Conservation (phyloP, 2,797 vertebrate genomes). For the Sebastes cheni region DNA sequence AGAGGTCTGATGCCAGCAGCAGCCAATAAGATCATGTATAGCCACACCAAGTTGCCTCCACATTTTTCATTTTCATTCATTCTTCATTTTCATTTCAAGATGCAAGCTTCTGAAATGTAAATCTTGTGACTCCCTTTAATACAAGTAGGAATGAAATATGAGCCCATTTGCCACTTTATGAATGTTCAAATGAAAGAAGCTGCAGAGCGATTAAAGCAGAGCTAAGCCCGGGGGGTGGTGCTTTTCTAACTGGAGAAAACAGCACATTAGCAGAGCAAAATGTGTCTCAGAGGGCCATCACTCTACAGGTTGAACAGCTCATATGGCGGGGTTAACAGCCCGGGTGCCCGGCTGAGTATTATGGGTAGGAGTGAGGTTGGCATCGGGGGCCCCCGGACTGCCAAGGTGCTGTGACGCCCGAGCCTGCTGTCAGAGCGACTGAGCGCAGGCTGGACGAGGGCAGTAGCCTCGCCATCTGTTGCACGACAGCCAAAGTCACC, state of each 20-base stretch:
- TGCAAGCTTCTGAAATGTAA: background rate
- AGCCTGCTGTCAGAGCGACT: constrained; percentile 67
- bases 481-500: constrained; percentile 78
- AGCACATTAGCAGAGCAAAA: constrained; percentile 30
- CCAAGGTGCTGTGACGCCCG: constrained; percentile 53
- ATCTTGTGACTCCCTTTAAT: background rate
- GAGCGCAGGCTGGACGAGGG: constrained; percentile 59
- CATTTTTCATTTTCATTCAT: background rate
- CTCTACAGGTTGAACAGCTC: constrained; percentile 34
- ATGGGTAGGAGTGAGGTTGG: constrained; percentile 54
- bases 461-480: constrained; percentile 75
- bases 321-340: constrained; percentile 57
- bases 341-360: constrained; percentile 55
- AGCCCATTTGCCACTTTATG: background rate
- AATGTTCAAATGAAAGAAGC: constrained; percentile 12
- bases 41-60: background rate
- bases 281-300: constrained; percentile 29
- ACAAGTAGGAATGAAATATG: background rate
- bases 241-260: background rate
- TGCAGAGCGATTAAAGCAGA: background rate
- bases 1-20: background rate
- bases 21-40: background rate
- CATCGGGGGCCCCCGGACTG: constrained; percentile 53
- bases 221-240: background rate
- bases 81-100: background rate